Percentiles rank a stretch among this genome's conserved stretches.
Conservation (phyloP, 2,797 vertebrate species). For the Lacerta viridis region DNA sequence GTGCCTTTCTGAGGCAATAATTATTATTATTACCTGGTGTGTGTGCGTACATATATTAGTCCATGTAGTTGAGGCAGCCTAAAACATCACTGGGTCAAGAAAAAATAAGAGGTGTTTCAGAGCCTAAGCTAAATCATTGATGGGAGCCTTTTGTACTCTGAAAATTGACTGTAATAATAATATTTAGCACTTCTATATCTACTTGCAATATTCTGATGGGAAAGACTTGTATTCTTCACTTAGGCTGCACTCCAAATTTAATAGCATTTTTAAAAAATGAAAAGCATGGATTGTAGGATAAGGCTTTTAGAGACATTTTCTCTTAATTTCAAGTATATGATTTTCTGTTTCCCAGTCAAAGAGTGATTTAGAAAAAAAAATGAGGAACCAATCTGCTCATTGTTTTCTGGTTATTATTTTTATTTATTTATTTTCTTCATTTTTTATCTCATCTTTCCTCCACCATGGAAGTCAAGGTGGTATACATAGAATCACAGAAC, state of each 20-base stretch:
- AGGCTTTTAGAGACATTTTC: constrained; percentile 33
- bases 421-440: too few relatives aligned
- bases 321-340: constrained; percentile 35
- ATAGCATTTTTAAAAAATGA: background rate
- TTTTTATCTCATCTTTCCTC: too few relatives aligned
- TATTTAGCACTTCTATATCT: constrained; percentile 17
- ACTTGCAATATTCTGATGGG: constrained; percentile 41
- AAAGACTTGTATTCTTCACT: constrained; percentile 45
- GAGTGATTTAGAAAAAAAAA: constrained; percentile 19
- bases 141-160: constrained; percentile 45
- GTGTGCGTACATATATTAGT: background rate
- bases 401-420: too few relatives aligned
- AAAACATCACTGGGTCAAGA: constrained; percentile 31
- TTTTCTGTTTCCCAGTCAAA: background rate
- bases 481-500: background rate
- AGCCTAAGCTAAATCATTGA: constrained; percentile 51
- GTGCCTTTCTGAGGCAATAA: constrained; percentile 55
- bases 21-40: constrained; percentile 21
- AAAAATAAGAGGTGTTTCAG: constrained; percentile 43
- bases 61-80: constrained; percentile 51
- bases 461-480: background rate
- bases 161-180: constrained; percentile 56
- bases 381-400: background rate
- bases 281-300: background rate
- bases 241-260: constrained; percentile 28